phyloP scores from a whole-genome alignment of 2,888 invertebrate species.

The Cephus spinipes region DNA sequence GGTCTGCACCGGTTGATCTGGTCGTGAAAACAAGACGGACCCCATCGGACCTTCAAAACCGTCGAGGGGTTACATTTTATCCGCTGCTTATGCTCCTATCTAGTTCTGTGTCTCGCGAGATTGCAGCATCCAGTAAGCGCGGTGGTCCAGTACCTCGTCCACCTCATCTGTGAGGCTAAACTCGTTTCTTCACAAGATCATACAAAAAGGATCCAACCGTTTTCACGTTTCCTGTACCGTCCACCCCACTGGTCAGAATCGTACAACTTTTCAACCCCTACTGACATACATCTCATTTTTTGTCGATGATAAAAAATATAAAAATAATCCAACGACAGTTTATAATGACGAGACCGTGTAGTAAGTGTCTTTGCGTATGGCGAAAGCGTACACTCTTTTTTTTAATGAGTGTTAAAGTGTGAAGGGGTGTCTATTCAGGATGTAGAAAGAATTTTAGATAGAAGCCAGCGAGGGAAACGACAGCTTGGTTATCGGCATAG shows the following conservation, averaged over 20 bases:
- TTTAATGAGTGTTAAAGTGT: not conserved
- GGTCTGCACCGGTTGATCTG: constrained; percentile 62
- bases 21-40: constrained; percentile 55
- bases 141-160: constrained; percentile 31
- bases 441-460: not conserved
- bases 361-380: not conserved
- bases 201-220: not conserved
- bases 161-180: not conserved
- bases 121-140: constrained; percentile 36
- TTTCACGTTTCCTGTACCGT: not conserved
- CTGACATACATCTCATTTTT: not conserved
- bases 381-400: not conserved
- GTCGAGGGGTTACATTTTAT: constrained; percentile 22
- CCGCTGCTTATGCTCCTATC: not conserved
- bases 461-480: not conserved
- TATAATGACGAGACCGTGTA: not conserved
- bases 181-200: not conserved
- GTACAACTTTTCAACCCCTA: not conserved
- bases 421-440: not conserved
- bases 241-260: not conserved
- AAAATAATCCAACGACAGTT: not conserved
- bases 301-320: not conserved
- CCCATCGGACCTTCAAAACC: constrained; percentile 25
- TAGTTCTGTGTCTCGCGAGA: constrained; percentile 18
- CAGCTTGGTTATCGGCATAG: not conserved